These are phyloP conservation scores for pig (Sus scrofa) DNA, from an alignment of 2,113 vertebrate genomes.

Conservation along the genomic window DNA sequence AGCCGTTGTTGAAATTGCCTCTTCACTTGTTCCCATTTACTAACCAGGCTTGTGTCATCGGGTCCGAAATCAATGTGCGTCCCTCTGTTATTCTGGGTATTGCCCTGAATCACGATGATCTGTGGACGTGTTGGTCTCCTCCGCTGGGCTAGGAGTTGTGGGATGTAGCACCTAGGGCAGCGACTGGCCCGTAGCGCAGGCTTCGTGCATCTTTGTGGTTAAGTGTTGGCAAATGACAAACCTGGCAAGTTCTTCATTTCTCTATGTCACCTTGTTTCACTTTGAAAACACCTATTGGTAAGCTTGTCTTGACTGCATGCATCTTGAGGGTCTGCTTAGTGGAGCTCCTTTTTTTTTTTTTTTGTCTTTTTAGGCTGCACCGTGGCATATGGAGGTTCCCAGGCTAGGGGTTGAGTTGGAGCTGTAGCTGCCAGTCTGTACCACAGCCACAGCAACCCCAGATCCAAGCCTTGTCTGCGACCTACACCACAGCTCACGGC, in stretches of 20 bases:
- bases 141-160: background rate
- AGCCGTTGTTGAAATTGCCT: background rate
- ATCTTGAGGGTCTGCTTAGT: background rate
- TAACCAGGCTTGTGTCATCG: background rate
- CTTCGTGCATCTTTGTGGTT: background rate
- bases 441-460: too few relatives aligned
- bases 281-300: background rate
- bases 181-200: background rate
- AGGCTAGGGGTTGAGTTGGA: too few relatives aligned
- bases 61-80: background rate
- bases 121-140: background rate
- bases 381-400: too few relatives aligned
- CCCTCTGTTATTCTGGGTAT: background rate
- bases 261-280: background rate
- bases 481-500: too few relatives aligned
- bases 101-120: background rate
- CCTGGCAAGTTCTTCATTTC: background rate
- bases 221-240: background rate
- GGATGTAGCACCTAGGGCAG: background rate
- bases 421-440: too few relatives aligned
- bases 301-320: background rate
- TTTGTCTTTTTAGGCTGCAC: too few relatives aligned
- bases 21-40: background rate
- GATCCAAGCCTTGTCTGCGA: too few relatives aligned
- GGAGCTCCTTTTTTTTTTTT: background rate